Percentiles rank a stretch among this genome's conserved stretches.
phyloP scores from a whole-genome alignment of 2,797 vertebrate species.

The Ptychobarbus kaznakovi region DNA sequence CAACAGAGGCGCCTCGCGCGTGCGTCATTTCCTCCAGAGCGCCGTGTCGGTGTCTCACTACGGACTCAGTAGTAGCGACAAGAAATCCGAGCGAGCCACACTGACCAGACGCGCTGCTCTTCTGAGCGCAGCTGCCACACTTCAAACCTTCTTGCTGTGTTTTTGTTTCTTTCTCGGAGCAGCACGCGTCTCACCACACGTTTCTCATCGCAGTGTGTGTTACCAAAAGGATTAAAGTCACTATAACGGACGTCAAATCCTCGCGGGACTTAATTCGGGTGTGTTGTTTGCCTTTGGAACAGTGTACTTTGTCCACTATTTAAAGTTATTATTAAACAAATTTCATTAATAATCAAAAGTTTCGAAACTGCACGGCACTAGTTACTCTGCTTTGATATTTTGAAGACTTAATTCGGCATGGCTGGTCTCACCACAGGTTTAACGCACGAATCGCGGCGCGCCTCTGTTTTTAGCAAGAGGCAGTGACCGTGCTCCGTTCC shows the following conservation, averaged over 20 bases:
- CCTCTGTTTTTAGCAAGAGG: conserved; percentile 29
- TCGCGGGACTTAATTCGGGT: conserved; percentile 33
- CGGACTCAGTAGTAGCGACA: conserved; percentile 38
- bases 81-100: conserved; percentile 25
- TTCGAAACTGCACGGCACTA: background rate
- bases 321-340: background rate
- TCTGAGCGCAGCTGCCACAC: background rate
- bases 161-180: background rate
- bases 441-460: conserved; percentile 50
- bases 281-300: conserved; percentile 25
- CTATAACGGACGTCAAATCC: conserved; percentile 26
- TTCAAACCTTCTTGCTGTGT: background rate
- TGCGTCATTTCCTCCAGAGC: conserved; percentile 78
- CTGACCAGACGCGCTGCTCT: background rate
- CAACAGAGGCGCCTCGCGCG: conserved; percentile 64
- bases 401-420: conserved; percentile 18
- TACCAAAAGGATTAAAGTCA: conserved; percentile 25
- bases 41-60: conserved; percentile 22
- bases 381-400: background rate
- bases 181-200: background rate
- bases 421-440: background rate
- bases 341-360: background rate
- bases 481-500: conserved; percentile 12
- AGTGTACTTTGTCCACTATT: background rate
- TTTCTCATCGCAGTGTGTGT: background rate